Evolutionary conservation across 2,797 vertebrate species (phyloP), one percentile per base, ranked within the genome.

Genomic region (Dryobates pubescens): DNA sequence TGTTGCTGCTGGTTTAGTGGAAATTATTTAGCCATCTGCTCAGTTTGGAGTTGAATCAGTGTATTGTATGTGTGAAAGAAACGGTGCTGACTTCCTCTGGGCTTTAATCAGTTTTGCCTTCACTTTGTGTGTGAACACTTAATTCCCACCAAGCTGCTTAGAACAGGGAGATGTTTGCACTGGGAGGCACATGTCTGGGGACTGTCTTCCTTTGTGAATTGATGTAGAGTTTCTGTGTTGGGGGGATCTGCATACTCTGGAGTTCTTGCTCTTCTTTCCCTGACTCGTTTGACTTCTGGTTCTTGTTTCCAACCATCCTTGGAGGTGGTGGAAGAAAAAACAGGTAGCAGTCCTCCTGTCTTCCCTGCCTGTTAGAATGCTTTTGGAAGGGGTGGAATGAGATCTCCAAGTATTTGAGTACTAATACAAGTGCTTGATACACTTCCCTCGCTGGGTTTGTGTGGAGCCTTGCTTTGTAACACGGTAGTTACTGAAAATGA

Each of bases 401-500:
- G 49, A 15, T 49, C 29, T n/a, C 16, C 41, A 38, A 8, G 43
- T 13, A 10, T 53, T 75, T 1, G 6, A 5, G 5, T 63, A 3
- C 32, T 57, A 6, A 41, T 47, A 8, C 3, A 6, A 30, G 17
- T 29, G 7, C 61, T 70, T 10, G 36, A 20, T 62, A 10, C 0
- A 1, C 13, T 49, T 51, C 51, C 36, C 16, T 13, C 6, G 22
- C 53, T 18, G 43, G n/a, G 43, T 53, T 47, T 32, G 15, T 23
- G 2, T 26, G 56, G 54, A 63, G 49, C 32, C 18, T 53, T 47
- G 14, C 34, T 80, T n/a, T 67, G 15, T 54, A 26, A 41, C 15
- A 5, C 0, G 1, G 34, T 10, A 27, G 19, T 45, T 72, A 7
- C 0, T 32, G 63, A 68, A 26, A 30, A 17, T 1, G 3, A 51